Evolutionary conservation across 2,797 vertebrate species (phyloP).

Genomic region (Acanthiza pusilla): DNA sequence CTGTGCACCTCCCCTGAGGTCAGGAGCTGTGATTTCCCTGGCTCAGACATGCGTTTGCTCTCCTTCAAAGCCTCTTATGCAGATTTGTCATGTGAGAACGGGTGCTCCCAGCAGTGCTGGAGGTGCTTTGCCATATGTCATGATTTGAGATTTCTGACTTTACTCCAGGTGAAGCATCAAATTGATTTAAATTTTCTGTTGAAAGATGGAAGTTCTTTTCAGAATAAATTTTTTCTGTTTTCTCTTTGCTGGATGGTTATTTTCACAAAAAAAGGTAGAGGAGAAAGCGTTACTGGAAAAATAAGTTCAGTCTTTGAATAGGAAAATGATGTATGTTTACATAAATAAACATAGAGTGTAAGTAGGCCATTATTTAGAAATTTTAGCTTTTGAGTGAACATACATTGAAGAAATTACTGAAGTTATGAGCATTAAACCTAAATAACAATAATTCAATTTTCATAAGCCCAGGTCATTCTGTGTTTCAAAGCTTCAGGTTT

Average conservation of each 20-base stretch:
- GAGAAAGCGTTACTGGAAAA: neutral
- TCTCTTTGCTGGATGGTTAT: neutral
- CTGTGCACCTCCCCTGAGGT: neutral
- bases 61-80: neutral
- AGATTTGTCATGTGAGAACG: neutral
- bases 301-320: neutral
- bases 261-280: neutral
- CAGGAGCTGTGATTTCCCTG: neutral
- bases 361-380: neutral
- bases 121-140: slow-evolving; percentile 2
- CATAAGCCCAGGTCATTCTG: neutral
- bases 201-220: neutral
- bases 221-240: neutral
- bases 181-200: neutral
- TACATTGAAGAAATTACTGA: neutral
- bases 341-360: neutral
- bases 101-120: neutral
- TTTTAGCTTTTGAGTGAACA: neutral
- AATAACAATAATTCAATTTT: neutral
- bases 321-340: slow-evolving; percentile 11
- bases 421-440: neutral
- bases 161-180: neutral
- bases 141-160: neutral
- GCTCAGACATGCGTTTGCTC: neutral
- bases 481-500: neutral